Evolutionary conservation across 2,888 invertebrate genomes (phyloP).

Genomic region (Tiphia femorata): DNA sequence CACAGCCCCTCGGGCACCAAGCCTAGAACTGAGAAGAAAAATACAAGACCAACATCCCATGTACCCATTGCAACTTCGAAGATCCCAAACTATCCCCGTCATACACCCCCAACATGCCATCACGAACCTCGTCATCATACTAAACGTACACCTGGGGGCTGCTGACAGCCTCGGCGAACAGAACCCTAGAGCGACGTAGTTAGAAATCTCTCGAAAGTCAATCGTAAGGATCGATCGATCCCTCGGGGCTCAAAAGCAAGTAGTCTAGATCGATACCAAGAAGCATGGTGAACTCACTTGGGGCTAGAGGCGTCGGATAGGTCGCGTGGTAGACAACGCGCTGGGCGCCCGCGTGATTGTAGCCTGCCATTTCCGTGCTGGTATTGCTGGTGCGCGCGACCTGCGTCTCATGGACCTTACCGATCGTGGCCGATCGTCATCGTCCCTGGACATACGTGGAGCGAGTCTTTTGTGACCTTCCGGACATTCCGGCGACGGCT

Average conservation of each 20-base stretch:
- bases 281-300: constrained; percentile 67
- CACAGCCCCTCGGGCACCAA: too few relatives aligned
- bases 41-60: too few relatives aligned
- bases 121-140: too few relatives aligned
- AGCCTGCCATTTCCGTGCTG: constrained; percentile 62
- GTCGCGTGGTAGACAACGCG: constrained; percentile 68
- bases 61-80: too few relatives aligned
- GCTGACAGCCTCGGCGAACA: too few relatives aligned
- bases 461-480: constrained; percentile 39
- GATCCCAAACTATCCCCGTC: too few relatives aligned
- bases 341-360: constrained; percentile 66
- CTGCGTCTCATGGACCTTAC: constrained; percentile 46
- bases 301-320: constrained; percentile 67
- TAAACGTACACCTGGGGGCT: too few relatives aligned
- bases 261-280: too few relatives aligned
- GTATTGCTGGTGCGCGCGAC: constrained; percentile 42
- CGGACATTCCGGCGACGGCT: constrained; percentile 38
- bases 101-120: too few relatives aligned
- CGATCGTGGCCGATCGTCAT: constrained; percentile 52
- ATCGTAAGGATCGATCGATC: not conserved
- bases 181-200: too few relatives aligned
- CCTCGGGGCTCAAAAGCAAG: not conserved
- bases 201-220: not conserved
- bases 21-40: too few relatives aligned
- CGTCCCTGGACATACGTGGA: constrained; percentile 41